Base-by-base conservation (phyloP, 2,113 vertebrate genomes). In the Rhadina sibilatrix region DNA sequence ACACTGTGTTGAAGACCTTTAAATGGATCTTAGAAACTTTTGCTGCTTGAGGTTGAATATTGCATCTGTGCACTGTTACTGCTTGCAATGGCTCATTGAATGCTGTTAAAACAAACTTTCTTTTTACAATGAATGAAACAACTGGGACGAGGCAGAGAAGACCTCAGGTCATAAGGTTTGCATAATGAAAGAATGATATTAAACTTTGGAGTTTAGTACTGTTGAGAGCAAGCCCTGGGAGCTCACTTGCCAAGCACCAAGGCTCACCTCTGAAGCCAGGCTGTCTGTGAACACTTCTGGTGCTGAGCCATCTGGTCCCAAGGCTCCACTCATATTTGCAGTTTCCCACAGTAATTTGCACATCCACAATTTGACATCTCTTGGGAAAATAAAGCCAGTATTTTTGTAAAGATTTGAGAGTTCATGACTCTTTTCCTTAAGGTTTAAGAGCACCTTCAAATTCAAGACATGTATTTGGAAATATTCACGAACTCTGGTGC, bases 301-400 rank as follows among this genome's bases (percentile, higher is more conserved):
- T 80, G 38, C 60, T 63, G 59, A 94, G 72, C 79, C 76, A 94
- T 90, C 71, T 71, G 76, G 38, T 94, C 64, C 79, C 64, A 75
- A 78, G 64, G 42, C 61, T 89, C 81, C 2, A 3, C 37, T 93
- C 64, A 27, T 37, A 28, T 63, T 66, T 86, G 56, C 79, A 83
- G 63, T 77, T 93, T 93, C 76, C 88, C 71, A 74, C 71, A 87
- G 47, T 63, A 94, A 83, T 93, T 90, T 86, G 40, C 79, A 89
- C 42, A 23, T 8, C 59, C 78, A 90, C 60, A 75, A 30, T 83
- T 64, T 64, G 44, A 59, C 20, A 63, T 59, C 59, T 77, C 54
- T 75, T 81, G 78, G 56, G 75, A 76, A 88, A 93, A 81, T 11
- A n/a, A 12, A 17, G 27, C 9, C 74, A 64, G 82, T 40, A 68